phyloP scores from a whole-genome alignment of 2,113 vertebrate species.

The Narcine bancroftii region DNA sequence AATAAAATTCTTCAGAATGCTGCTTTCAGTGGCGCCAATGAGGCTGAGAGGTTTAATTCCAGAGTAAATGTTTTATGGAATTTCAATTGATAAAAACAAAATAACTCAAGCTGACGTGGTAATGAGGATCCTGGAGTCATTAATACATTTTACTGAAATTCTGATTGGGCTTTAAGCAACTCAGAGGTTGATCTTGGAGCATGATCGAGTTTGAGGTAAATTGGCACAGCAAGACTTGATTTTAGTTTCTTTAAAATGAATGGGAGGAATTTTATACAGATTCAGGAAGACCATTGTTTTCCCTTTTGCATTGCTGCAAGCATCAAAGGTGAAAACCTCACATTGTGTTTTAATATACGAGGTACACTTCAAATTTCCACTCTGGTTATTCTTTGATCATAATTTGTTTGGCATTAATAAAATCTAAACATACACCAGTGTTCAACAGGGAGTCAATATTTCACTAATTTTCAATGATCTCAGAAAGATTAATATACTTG shows the following conservation, averaged over 20 bases:
- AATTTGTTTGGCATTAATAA: too few species aligned
- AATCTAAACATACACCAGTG: too few species aligned
- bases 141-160: not conserved
- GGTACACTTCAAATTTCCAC: not conserved
- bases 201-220: not conserved
- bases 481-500: too few species aligned
- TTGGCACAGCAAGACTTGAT: not conserved
- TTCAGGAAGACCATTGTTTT: not conserved
- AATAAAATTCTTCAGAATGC: not conserved
- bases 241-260: not conserved
- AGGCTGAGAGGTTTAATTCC: not conserved
- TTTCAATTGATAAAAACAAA: not conserved
- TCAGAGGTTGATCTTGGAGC: not conserved
- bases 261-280: not conserved
- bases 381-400: not conserved
- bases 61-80: not conserved
- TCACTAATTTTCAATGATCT: too few species aligned
- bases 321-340: not conserved
- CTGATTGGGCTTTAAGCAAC: not conserved
- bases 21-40: not conserved
- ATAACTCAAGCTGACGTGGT: not conserved
- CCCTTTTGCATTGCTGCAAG: not conserved
- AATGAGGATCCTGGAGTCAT: not conserved
- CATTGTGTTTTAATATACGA: not conserved
- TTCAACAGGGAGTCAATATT: too few species aligned